Base-by-base conservation (phyloP, 2,797 vertebrate genomes). In the Gymnoscopelus microlampas region DNA sequence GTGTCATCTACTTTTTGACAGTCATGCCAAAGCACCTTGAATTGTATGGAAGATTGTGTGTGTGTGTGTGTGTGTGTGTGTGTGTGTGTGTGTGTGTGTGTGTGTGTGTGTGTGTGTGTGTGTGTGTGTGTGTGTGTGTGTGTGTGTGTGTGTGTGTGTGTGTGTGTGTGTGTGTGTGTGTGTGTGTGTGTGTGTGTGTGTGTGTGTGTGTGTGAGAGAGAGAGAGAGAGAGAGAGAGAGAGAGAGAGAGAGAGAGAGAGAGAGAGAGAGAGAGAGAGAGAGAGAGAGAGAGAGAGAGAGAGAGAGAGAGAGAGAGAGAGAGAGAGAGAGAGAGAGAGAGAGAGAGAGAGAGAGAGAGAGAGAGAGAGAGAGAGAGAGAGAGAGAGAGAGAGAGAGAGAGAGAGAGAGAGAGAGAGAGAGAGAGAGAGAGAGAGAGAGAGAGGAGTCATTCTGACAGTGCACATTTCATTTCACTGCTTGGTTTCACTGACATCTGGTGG, bases 401-500 rank as follows among this genome's bases (percentile, higher is more conserved):
- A 29, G 26, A 58, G 56, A 29, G 56, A 15, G 29, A 59, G 2
- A 5, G 9, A 49, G 12, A 5, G 23, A 4, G 54, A 62, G 72
- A 35, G 19, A 19, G 19, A 19, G 19, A 19, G 19, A 19, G 19
- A 19, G 19, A 19, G 19, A 19, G 19, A 19, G 19, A 19, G 19
- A 19, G 19, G n/a, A 10, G 29, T 60, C 54, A 68, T 29, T 6
- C 8, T 60, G 66, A 68, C 74, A 35, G 26, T 44, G 35, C 53
- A 66, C 4, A 14, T 59, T 62, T 35, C 8, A 29, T 48, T 48
- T 19, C 19, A 19, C 26, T 66, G 57, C 56, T 60, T 5, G 58
- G 1, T 62, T 49, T 72, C 69, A 70, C 77, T 76, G 85, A 47
- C 87, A 73, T 59, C 87, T 80, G 3, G 77, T 80, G 89, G 74